phyloP scores from a whole-genome alignment of 2,113 vertebrate species.

The Otocyon megalotis region DNA sequence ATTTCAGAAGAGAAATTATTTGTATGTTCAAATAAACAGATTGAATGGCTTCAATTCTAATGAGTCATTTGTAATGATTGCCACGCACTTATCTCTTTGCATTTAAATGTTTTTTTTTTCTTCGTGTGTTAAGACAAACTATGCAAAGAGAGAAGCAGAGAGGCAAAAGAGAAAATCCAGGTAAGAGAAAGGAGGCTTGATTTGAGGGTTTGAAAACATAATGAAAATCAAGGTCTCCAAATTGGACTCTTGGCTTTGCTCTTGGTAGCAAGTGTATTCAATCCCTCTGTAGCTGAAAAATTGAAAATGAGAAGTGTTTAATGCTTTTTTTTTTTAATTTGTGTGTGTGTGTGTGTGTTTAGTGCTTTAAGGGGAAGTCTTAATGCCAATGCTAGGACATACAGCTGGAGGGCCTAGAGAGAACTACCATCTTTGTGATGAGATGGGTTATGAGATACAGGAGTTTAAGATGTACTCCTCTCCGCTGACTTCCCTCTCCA shows the following conservation, averaged over 20 bases:
- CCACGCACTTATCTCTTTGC: conserved; percentile 50
- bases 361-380: background rate
- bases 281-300: background rate
- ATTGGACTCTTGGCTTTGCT: background rate
- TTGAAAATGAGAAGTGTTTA: background rate
- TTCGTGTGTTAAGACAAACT: conserved; percentile 42
- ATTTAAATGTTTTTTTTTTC: conserved; percentile 12
- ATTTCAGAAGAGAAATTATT: conserved; percentile 23
- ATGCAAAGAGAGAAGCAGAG: conserved; percentile 17
- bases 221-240: background rate
- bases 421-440: background rate
- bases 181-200: conserved; percentile 50
- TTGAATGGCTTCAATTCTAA: background rate
- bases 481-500: background rate
- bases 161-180: background rate
- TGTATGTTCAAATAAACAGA: conserved; percentile 16
- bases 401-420: background rate
- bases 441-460: background rate
- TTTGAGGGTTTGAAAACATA: conserved; percentile 31
- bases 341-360: no score
- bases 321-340: no score
- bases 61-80: conserved; percentile 50
- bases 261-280: background rate
- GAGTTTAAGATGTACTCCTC: background rate
- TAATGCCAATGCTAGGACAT: background rate